phyloP scores from a whole-genome alignment of 2,888 invertebrate genomes.

The Laothoe populi region DNA sequence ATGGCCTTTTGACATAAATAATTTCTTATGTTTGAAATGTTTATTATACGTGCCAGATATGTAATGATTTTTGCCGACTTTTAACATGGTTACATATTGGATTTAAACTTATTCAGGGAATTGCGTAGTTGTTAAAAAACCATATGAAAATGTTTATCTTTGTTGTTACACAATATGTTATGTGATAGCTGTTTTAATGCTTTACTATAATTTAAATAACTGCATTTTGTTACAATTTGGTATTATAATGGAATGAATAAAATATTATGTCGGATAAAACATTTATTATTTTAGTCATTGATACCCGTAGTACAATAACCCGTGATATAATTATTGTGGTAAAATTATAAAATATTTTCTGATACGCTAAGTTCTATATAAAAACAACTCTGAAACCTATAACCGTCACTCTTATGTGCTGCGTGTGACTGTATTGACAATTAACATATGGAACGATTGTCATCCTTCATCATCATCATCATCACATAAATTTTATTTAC shows the following conservation, averaged over 20 bases:
- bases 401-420: neutral
- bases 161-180: slow-evolving; percentile 25
- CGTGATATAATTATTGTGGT: neutral
- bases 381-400: no score
- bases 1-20: neutral
- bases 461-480: no score
- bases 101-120: slow-evolving; percentile 19
- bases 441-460: neutral
- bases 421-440: neutral
- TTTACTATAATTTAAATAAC: slow-evolving; percentile 39
- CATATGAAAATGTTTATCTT: slow-evolving; percentile 14
- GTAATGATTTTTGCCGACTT: neutral
- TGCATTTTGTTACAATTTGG: slow-evolving; percentile 84
- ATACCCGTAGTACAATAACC: slow-evolving; percentile 18
- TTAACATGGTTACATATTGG: neutral
- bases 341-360: neutral
- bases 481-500: no score
- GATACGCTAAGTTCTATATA: neutral
- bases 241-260: slow-evolving; percentile 78
- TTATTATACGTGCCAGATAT: neutral
- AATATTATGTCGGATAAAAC: slow-evolving; percentile 81
- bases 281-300: slow-evolving; percentile 47
- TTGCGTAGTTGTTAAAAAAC: slow-evolving; percentile 21
- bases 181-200: slow-evolving; percentile 6
- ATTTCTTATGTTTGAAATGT: neutral